A percentile compares a stretch with the other conserved stretches of the same genome.
These are phyloP conservation scores for Eupristina koningsbergeri DNA, from an alignment of 1,140 invertebrate genomes.

Conservation along the genomic window DNA sequence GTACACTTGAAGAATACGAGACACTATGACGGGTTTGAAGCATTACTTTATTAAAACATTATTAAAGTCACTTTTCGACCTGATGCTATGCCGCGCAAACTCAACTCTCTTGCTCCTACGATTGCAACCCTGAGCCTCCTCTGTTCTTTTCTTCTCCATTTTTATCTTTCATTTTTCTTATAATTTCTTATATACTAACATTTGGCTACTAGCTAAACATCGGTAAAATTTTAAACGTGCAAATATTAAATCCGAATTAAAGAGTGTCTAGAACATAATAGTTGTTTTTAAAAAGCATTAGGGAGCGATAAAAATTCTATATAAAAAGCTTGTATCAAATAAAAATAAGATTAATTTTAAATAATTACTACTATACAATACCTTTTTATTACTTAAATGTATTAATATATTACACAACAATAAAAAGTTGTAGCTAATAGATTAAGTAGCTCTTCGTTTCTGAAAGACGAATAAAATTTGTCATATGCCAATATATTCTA, in stretches of 20 bases:
- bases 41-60: slow-evolving; percentile 64
- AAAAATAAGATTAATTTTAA: too few relatives aligned
- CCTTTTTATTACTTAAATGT: too few relatives aligned
- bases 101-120: neutral
- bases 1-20: neutral
- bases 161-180: neutral
- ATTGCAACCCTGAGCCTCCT: neutral
- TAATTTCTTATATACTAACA: neutral
- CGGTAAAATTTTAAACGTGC: too few relatives aligned
- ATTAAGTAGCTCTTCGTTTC: neutral
- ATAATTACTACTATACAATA: too few relatives aligned
- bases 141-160: neutral
- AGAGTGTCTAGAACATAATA: too few relatives aligned
- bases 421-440: too few relatives aligned
- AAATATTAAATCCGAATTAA: too few relatives aligned
- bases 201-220: neutral
- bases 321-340: too few relatives aligned
- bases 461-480: neutral
- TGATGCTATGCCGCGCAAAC: slow-evolving; percentile 44
- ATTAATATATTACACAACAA: too few relatives aligned
- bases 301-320: too few relatives aligned
- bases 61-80: slow-evolving; percentile 62
- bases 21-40: slow-evolving; percentile 14
- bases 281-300: too few relatives aligned
- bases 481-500: neutral